These are phyloP conservation scores for Plagodis dolabraria DNA, from an alignment of 2,888 invertebrate species.

Conservation along the genomic window DNA sequence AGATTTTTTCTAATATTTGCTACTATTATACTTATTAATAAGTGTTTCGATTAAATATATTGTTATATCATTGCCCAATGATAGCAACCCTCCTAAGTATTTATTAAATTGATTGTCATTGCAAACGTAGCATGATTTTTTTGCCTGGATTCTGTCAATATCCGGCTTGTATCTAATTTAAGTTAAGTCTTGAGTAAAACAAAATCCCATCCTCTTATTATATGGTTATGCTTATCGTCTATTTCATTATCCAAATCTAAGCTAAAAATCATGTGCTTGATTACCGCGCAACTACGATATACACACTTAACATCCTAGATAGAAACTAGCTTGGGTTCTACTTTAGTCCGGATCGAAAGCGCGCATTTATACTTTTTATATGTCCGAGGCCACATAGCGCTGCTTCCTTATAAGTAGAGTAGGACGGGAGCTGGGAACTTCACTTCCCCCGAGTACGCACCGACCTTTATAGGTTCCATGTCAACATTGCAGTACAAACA, in stretches of 20 bases:
- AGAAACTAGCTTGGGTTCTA: slow-evolving; percentile 64
- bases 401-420: slow-evolving; percentile 52
- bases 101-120: no score
- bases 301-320: slow-evolving; percentile 63
- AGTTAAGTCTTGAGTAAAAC: no score
- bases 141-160: no score
- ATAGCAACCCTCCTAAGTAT: no score
- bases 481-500: background rate
- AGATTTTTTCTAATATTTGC: no score
- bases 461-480: slow-evolving; percentile 22
- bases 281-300: slow-evolving; percentile 48
- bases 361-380: slow-evolving; percentile 68
- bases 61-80: no score
- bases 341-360: slow-evolving; percentile 81
- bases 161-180: no score
- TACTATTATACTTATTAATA: no score
- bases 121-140: no score
- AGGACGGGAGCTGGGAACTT: slow-evolving; percentile 48
- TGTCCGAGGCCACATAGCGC: slow-evolving; percentile 55
- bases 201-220: no score
- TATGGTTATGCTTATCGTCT: slow-evolving; percentile 7
- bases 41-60: no score
- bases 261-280: slow-evolving; percentile 41
- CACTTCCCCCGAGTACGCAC: slow-evolving; percentile 34
- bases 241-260: slow-evolving; percentile 16